phyloP scores from a whole-genome alignment of 1,140 invertebrate species.

The Spodoptera frugiperda region DNA sequence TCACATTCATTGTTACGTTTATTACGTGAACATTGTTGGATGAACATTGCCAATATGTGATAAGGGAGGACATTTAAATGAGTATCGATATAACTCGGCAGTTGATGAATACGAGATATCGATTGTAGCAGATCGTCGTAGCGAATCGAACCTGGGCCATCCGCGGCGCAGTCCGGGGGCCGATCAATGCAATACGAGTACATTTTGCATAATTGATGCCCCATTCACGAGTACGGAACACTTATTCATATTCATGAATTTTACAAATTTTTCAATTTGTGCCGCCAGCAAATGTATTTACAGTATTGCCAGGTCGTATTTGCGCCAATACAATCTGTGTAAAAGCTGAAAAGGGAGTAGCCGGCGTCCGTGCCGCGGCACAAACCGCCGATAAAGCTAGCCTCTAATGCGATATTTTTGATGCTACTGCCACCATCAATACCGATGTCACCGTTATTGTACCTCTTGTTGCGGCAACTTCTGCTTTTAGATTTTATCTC shows the following conservation, averaged over 20 bases:
- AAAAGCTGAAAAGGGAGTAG: slow-evolving; percentile 69
- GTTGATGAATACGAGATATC: slow-evolving; percentile 64
- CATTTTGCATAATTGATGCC: slow-evolving; percentile 84
- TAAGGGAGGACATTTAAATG: slow-evolving; percentile 53
- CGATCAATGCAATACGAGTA: slow-evolving; percentile 78
- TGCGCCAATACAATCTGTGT: slow-evolving; percentile 78
- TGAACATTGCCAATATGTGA: slow-evolving; percentile 55
- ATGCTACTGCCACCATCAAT: slow-evolving; percentile 55
- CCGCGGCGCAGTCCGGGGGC: slow-evolving; percentile 53
- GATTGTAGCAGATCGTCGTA: slow-evolving; percentile 59
- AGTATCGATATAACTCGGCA: slow-evolving; percentile 52
- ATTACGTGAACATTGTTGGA: slow-evolving; percentile 51
- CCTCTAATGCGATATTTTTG: slow-evolving; percentile 77
- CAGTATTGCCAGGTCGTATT: slow-evolving; percentile 74
- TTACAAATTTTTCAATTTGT: slow-evolving; percentile 84
- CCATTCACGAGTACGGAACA: slow-evolving; percentile 78
- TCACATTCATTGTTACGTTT: slow-evolving; percentile 53
- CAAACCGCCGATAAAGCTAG: slow-evolving; percentile 65
- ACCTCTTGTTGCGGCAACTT: slow-evolving; percentile 27
- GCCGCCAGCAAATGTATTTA: slow-evolving; percentile 79
- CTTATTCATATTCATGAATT: slow-evolving; percentile 86
- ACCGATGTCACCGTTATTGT: slow-evolving; percentile 61
- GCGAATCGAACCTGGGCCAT: slow-evolving; percentile 65
- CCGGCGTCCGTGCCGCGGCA: slow-evolving; percentile 52
- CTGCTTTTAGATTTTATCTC: slow-evolving; percentile 37